Conservation (phyloP, 2,888 invertebrate species). For the Cerastis rubricosa region DNA sequence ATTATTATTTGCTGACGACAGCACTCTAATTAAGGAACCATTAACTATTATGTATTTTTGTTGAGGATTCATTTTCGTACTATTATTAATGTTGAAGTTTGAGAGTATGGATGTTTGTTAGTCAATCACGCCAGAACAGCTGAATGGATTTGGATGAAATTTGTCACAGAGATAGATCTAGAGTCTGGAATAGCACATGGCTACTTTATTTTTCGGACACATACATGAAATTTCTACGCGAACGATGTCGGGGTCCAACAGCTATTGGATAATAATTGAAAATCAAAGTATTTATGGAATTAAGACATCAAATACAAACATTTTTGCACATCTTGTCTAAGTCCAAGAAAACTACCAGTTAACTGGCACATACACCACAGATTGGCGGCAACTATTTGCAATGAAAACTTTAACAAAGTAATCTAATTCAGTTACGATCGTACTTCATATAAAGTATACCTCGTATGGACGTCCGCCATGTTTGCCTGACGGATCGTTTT, state of each 20-base stretch:
- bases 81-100: no score
- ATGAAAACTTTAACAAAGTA: background rate
- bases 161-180: no score
- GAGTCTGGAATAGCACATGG: no score
- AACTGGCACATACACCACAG: background rate
- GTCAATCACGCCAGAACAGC: no score
- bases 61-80: background rate
- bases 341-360: background rate
- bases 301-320: background rate
- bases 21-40: background rate
- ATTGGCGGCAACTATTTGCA: background rate
- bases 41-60: background rate
- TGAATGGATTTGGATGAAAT: no score
- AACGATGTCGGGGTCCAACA: no score
- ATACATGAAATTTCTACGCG: no score
- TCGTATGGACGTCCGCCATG: background rate
- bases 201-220: no score
- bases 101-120: no score
- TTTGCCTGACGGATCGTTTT: conserved; percentile 25
- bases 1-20: background rate
- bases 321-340: background rate
- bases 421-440: conserved; percentile 11
- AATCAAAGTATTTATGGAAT: background rate
- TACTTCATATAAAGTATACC: background rate
- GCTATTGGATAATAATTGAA: background rate